Evolutionary conservation across 2,797 vertebrate genomes (phyloP).

Genomic region (Sebastes flavidus): DNA sequence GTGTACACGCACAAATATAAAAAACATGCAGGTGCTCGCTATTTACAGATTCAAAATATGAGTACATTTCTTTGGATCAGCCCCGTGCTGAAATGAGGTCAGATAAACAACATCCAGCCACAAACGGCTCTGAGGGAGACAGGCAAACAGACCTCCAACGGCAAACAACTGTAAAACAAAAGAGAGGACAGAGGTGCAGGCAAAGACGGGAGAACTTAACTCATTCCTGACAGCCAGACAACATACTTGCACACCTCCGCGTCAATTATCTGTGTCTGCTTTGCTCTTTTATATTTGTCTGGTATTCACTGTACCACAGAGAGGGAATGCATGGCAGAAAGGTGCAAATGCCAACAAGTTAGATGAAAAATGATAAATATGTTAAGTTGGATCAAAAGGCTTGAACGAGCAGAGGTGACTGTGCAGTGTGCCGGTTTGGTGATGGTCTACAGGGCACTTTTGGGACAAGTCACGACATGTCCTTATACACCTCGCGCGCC

Average conservation of each 20-base stretch:
- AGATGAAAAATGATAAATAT: slow-evolving; percentile 14
- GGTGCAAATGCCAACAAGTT: background rate
- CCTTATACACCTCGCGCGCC: background rate
- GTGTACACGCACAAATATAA: background rate
- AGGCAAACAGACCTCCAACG: slow-evolving; percentile 28
- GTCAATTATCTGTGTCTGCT: slow-evolving; percentile 20
- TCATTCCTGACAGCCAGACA: slow-evolving; percentile 34
- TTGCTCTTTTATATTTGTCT: background rate
- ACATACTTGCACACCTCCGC: slow-evolving; percentile 1
- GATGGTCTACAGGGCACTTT: slow-evolving; percentile 12
- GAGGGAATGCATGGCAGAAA: background rate
- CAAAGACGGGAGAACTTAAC: slow-evolving; percentile 19
- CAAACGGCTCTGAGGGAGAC: slow-evolving; percentile 24
- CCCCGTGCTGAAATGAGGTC: slow-evolving; percentile 22
- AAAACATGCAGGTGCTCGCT: background rate
- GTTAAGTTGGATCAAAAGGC: background rate
- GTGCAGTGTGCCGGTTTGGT: background rate
- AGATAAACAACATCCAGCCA: slow-evolving; percentile 23
- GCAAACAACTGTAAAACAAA: slow-evolving; percentile 45
- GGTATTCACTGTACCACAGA: slow-evolving; percentile 13
- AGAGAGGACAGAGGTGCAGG: slow-evolving; percentile 19
- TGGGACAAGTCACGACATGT: slow-evolving; percentile 43
- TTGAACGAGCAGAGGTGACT: background rate
- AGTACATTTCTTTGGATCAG: background rate
- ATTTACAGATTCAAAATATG: background rate